A percentile compares a stretch with the other conserved stretches of the same genome.
Evolutionary conservation across 2,888 invertebrate genomes (phyloP).

Genomic region (Coremacera marginata): DNA sequence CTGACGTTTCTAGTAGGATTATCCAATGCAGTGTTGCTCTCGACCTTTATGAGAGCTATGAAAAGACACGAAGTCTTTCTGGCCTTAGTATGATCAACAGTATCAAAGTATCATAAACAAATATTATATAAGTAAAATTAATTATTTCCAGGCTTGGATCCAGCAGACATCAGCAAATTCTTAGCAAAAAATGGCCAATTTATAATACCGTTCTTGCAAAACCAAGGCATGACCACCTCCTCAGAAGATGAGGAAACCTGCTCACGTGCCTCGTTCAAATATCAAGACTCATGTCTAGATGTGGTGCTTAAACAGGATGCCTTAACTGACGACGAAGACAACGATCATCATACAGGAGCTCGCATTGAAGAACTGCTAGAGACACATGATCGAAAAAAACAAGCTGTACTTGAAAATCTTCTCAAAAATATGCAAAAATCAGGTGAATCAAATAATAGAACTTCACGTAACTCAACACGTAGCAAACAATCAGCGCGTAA

Average conservation of each 20-base stretch:
- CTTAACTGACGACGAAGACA: slow-evolving; percentile 15
- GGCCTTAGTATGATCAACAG: too few species aligned
- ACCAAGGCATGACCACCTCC: slow-evolving; percentile 68
- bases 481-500: slow-evolving; percentile 55
- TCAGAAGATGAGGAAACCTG: slow-evolving; percentile 67
- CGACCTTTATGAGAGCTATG: too few species aligned
- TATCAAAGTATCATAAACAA: too few species aligned
- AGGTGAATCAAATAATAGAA: slow-evolving; percentile 62
- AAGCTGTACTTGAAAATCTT: slow-evolving; percentile 58
- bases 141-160: slow-evolving; percentile 56
- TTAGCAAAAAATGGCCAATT: slow-evolving; percentile 66
- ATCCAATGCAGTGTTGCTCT: too few species aligned
- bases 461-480: slow-evolving; percentile 67
- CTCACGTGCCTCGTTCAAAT: slow-evolving; percentile 67
- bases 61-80: too few species aligned
- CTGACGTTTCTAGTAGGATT: too few species aligned
- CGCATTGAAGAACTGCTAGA: slow-evolving; percentile 57
- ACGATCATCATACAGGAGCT: slow-evolving; percentile 26
- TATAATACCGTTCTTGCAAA: slow-evolving; percentile 67
- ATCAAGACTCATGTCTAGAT: slow-evolving; percentile 68
- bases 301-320: slow-evolving; percentile 63
- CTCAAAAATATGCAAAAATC: slow-evolving; percentile 63
- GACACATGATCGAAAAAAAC: slow-evolving; percentile 53
- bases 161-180: slow-evolving; percentile 64
- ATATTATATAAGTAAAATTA: not conserved